Evolutionary conservation across 2,888 invertebrate genomes (phyloP), one percentile per base, ranked within the genome.

Genomic region (Eurytoma californica): DNA sequence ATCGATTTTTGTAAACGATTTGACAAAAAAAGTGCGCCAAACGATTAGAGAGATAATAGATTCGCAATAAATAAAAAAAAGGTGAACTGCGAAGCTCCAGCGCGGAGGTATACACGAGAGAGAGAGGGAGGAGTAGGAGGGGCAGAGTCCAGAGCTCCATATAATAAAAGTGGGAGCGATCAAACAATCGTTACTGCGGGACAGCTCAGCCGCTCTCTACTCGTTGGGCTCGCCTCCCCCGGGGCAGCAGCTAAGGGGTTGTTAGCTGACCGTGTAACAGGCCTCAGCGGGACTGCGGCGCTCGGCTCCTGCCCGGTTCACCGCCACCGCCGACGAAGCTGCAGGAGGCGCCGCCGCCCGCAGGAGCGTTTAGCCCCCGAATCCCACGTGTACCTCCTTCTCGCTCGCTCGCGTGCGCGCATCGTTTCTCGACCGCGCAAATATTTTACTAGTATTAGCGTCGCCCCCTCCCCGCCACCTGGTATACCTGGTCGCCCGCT

Each of bases 191-290:
- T 86, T 86, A 86, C 83, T 82, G 80, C 72, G 82, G 72, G n/a
- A n/a, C 20, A 16, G 18, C 57, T 49, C 61, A 61, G 47, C 53
- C 51, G 4, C 20, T 66, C 66, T 63, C 28, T 30, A 20, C 61
- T 55, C 61, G 28, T 55, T 14, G 49, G 65, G 58, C 18, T 14
- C 49, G 16, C 20, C 53, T 61, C 75, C 66, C 69, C 20, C 72
- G 77, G 53, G 67, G 72, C 60, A 79, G 75, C 60, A 78, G 73
- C 80, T 81, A 82, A 86, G 87, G 87, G 87, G 87, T 88, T 88
- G 87, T 88, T 88, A 87, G 87, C 87, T 87, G 86, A 87, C 87
- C 87, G 85, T 86, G 86, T 88, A 88, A 87, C 86, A 86, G 87
- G 87, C 86, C 87, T 87, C 87, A 80, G 81, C 84, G 87, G 87